These are phyloP conservation scores for Saturnia japonica DNA, from an alignment of 2,888 invertebrate genomes.

Conservation along the genomic window DNA sequence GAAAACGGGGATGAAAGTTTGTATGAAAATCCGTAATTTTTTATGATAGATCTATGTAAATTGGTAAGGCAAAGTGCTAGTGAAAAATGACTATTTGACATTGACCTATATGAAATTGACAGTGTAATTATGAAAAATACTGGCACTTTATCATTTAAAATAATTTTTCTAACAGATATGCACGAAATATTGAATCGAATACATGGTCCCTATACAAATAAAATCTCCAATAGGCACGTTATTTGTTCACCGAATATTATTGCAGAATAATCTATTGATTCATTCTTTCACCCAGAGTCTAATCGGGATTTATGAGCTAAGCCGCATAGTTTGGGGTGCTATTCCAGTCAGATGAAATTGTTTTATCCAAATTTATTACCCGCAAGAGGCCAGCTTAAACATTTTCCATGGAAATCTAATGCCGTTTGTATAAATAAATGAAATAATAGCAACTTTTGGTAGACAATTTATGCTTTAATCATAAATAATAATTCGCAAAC, in stretches of 20 bases:
- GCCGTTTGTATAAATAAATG: conserved; percentile 51
- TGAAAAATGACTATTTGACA: no score
- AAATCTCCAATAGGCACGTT: conserved; percentile 14
- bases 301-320: conserved; percentile 70
- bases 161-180: background rate
- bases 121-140: background rate
- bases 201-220: background rate
- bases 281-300: conserved; percentile 62
- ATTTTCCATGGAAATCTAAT: conserved; percentile 59
- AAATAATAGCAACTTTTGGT: conserved; percentile 30
- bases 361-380: conserved; percentile 74
- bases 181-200: background rate
- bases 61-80: no score
- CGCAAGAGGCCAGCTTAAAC: conserved; percentile 63
- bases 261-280: conserved; percentile 63
- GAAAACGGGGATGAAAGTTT: no score
- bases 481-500: background rate
- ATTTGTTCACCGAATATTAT: conserved; percentile 53
- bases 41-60: no score
- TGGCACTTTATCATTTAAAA: background rate
- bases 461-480: conserved; percentile 16
- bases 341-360: conserved; percentile 70
- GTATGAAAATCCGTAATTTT: no score
- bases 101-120: no score
- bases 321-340: conserved; percentile 69